Evolutionary conservation across 1,140 invertebrate species (phyloP).

Genomic region (Rhizoglyphus robini): DNA sequence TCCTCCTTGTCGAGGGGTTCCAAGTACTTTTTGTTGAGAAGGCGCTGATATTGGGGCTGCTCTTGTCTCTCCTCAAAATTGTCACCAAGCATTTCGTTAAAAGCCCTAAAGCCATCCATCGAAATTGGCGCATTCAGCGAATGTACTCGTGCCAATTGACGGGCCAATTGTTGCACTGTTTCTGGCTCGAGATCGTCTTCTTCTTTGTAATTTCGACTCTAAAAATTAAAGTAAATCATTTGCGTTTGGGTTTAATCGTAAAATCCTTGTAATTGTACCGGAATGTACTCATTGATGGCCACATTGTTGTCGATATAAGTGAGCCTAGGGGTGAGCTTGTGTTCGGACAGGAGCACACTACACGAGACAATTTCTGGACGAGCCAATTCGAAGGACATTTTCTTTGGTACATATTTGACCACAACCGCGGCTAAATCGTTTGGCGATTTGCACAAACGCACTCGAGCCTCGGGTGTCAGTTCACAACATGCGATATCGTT

Average conservation of each 20-base stretch:
- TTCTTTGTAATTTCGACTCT: slow-evolving; percentile 8
- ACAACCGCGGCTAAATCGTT: background rate
- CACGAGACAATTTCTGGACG: background rate
- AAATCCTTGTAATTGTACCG: too few species aligned
- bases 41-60: background rate
- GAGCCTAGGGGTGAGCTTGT: background rate
- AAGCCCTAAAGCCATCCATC: background rate
- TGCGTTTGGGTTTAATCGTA: background rate
- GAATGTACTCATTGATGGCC: background rate
- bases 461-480: background rate
- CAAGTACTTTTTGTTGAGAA: background rate
- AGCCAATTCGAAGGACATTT: background rate
- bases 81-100: background rate
- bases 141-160: background rate
- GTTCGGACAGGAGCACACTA: background rate
- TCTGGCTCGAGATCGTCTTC: background rate
- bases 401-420: background rate
- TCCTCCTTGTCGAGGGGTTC: background rate
- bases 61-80: background rate
- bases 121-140: background rate
- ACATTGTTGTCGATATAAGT: background rate
- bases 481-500: background rate
- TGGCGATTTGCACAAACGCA: background rate
- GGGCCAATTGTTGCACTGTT: background rate
- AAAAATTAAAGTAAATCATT: background rate